Evolutionary conservation across 2,113 vertebrate species (phyloP).

Genomic region (Pachypanchax playfairii): DNA sequence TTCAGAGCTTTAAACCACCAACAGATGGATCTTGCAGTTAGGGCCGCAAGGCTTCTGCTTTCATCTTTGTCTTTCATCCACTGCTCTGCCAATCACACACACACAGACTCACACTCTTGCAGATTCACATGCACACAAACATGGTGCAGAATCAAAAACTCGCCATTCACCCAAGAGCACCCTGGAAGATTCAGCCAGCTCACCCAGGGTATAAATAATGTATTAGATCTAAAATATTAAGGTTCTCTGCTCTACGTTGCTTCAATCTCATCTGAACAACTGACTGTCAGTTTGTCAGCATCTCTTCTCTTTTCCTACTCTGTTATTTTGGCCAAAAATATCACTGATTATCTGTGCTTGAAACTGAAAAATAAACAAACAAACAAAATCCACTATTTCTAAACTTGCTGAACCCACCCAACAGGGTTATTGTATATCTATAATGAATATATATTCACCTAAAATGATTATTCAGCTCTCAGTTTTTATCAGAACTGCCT

Average conservation of each 20-base stretch:
- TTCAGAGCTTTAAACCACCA: constrained; percentile 53
- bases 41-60: constrained; percentile 60
- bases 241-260: constrained; percentile 39
- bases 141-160: constrained; percentile 52
- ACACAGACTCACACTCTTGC: constrained; percentile 23
- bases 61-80: constrained; percentile 75
- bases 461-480: too few relatives aligned
- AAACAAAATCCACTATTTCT: background rate
- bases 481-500: too few relatives aligned
- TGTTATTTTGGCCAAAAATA: constrained; percentile 9
- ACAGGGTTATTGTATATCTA: background rate
- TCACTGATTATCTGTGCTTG: background rate
- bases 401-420: background rate
- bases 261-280: constrained; percentile 54
- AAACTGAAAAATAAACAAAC: background rate
- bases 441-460: background rate
- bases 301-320: background rate
- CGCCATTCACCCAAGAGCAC: constrained; percentile 62
- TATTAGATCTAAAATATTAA: constrained; percentile 71
- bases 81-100: constrained; percentile 45
- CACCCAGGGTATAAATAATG: constrained; percentile 62
- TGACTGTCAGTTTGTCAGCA: constrained; percentile 30
- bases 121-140: constrained; percentile 1
- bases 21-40: constrained; percentile 68
- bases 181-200: constrained; percentile 53